Conservation (phyloP, 2,888 invertebrate species). For the Dione vanillae region DNA sequence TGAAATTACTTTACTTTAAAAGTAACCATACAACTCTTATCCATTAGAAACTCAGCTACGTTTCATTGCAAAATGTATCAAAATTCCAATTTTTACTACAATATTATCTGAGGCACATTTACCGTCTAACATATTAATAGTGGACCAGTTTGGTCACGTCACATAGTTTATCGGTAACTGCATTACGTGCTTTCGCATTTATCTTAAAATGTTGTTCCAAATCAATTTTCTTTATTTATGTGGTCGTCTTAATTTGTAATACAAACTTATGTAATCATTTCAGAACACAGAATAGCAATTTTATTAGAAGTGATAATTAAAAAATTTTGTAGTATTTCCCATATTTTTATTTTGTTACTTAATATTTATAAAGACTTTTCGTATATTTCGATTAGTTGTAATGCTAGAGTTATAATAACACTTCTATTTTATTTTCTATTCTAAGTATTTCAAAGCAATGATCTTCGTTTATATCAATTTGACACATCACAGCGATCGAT, state of each 20-base stretch:
- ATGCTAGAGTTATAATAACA: neutral
- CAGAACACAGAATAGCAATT: constrained; percentile 4
- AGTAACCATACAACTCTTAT: too few species aligned
- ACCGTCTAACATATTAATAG: constrained; percentile 11
- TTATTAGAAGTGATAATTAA: neutral
- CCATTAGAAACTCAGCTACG: neutral
- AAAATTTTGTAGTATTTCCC: neutral
- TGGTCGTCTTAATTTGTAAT: constrained; percentile 21
- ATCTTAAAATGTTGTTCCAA: constrained; percentile 22
- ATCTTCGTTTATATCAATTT: constrained; percentile 62
- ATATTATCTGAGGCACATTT: neutral
- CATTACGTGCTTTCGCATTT: constrained; percentile 24
- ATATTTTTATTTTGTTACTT: neutral
- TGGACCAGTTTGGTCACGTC: constrained; percentile 22
- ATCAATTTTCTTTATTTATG: constrained; percentile 30
- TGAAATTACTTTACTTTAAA: too few species aligned
- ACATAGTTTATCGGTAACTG: constrained; percentile 27
- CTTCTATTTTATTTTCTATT: neutral
- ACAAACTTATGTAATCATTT: constrained; percentile 7
- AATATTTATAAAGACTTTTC: neutral
- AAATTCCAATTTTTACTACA: neutral
- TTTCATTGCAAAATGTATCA: constrained; percentile 1
- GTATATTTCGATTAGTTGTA: neutral
- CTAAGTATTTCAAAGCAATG: constrained; percentile 17
- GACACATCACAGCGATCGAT: constrained; percentile 65